Conservation (phyloP, 2,113 vertebrate genomes). For the Istiophorus platypterus region DNA sequence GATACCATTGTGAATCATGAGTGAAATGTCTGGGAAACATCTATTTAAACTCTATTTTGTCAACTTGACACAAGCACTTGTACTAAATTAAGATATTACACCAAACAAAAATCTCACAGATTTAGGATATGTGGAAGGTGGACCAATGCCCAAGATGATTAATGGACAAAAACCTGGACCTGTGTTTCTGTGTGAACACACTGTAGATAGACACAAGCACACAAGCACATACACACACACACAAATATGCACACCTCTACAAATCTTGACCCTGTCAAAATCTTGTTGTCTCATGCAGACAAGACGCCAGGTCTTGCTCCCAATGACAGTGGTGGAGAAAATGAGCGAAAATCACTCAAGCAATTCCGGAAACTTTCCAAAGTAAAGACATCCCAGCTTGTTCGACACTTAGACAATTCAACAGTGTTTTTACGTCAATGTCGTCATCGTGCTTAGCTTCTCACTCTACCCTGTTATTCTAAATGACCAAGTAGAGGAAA, state of each 20-base stretch:
- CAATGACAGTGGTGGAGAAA: constrained; percentile 73
- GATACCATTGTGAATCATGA: too few species aligned
- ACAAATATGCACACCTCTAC: constrained; percentile 9
- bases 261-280: constrained; percentile 62
- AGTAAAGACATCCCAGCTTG: constrained; percentile 71
- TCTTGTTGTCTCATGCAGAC: constrained; percentile 52
- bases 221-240: neutral
- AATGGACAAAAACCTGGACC: constrained; percentile 42
- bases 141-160: constrained; percentile 47
- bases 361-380: constrained; percentile 70
- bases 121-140: constrained; percentile 39
- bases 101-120: constrained; percentile 51
- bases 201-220: neutral
- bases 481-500: constrained; percentile 75
- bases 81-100: constrained; percentile 55
- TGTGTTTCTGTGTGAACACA: neutral
- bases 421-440: constrained; percentile 76
- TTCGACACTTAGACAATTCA: constrained; percentile 75
- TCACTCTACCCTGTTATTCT: constrained; percentile 76
- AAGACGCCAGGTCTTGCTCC: constrained; percentile 31
- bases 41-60: constrained; percentile 34
- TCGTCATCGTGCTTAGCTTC: constrained; percentile 71
- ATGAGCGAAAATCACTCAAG: constrained; percentile 67
- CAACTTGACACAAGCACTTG: constrained; percentile 40
- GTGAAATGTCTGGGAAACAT: constrained; percentile 54